Evolutionary conservation across 2,113 vertebrate genomes (phyloP), one percentile per base, ranked within the genome.

Genomic region (Phrynocephalus versicolor): DNA sequence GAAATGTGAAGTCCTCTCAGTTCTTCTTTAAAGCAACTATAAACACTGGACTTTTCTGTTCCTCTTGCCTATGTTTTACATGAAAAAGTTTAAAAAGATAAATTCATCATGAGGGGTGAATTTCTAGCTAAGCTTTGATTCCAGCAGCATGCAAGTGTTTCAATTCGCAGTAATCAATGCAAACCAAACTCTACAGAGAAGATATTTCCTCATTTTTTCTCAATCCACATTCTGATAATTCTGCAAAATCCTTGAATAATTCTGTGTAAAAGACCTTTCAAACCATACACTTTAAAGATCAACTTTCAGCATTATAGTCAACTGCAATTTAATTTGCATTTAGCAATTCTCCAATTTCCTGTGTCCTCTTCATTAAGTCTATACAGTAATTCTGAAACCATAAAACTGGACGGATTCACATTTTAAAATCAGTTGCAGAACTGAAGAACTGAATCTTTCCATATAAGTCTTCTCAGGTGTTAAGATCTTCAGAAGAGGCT

Each of bases 301-400:
- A 37, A 18, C 71, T 45, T 35, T 1, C 16, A 84, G 51, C 69
- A 57, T 8, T 58, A 41, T 23, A 75, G 73, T 19, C 18, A 75
- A 65, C 79, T 73, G 30, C 13, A 72, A 76, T 57, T 57, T 69
- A 76, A 69, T 10, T 45, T 45, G 37, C 18, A 62, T 62, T 18
- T 45, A 45, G 19, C 37, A 73, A 30, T 73, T 75, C 45, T 65
- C 88, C 72, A 35, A 85, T 64, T 62, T 86, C 87, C 67, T 3
- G 23, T 21, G n/a, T 70, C 73, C 79, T 51, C 8, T 64, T 79
- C 65, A 30, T 79, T n/a, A 60, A 73, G 72, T 77, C 30, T 64
- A n/a, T n/a, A n/a, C n/a, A n/a, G 15, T 19, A 60, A 33, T 58
- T 14, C 41, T 58, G 30, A 45, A 80, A 41, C 21, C 30, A 74